A percentile compares a stretch with the other conserved stretches of the same genome.
Conservation (phyloP, 2,797 vertebrate genomes). For the Heteromormyrus szaboi region DNA sequence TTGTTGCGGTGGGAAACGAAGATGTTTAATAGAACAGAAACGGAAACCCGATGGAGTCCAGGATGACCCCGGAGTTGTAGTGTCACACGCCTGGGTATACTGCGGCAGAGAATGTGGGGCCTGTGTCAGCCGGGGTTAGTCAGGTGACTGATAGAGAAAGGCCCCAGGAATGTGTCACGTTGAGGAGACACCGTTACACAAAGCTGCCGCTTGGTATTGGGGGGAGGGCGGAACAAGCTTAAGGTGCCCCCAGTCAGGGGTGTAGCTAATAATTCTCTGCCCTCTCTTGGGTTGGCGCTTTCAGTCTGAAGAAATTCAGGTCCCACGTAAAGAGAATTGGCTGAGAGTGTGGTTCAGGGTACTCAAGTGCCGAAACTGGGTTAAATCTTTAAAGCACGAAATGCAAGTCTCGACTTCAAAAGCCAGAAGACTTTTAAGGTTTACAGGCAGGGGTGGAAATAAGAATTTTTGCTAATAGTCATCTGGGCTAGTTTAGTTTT, state of each 20-base stretch:
- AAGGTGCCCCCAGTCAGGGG: not conserved
- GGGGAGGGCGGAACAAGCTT: not conserved
- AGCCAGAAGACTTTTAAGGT: not conserved
- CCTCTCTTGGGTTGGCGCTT: not conserved
- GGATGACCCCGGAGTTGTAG: not conserved
- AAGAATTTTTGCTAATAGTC: not conserved
- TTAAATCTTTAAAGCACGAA: not conserved
- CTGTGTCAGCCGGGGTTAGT: not conserved
- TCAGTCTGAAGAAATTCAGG: not conserved
- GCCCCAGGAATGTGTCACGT: not conserved
- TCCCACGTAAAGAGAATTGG: not conserved
- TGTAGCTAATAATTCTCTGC: not conserved
- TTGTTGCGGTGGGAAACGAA: not conserved
- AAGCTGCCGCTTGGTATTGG: not conserved
- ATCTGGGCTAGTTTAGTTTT: not conserved
- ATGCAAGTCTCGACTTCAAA: not conserved
- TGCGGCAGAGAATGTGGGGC: not conserved
- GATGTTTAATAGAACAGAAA: not conserved
- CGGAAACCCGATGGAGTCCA: not conserved
- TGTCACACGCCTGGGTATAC: not conserved
- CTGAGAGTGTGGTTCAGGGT: not conserved
- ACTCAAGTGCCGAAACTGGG: not conserved
- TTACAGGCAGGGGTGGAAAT: not conserved
- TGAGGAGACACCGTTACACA: not conserved
- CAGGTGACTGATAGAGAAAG: not conserved